These are phyloP conservation scores for Homarus gammarus DNA, from an alignment of 2,888 invertebrate species.

Conservation along the genomic window DNA sequence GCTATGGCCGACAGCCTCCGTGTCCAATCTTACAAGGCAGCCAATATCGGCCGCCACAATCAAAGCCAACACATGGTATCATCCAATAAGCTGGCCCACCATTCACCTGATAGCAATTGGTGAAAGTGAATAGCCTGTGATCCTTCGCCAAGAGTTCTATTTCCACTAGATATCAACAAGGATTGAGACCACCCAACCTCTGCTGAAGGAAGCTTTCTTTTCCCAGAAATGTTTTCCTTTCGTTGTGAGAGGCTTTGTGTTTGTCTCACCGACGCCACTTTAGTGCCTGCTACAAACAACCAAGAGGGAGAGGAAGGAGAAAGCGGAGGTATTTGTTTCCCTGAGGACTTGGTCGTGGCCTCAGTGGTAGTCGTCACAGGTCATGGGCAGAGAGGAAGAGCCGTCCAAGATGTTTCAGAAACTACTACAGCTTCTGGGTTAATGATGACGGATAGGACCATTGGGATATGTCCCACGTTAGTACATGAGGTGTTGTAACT, in stretches of 20 bases:
- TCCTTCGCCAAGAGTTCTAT: constrained; percentile 44
- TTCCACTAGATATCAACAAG: constrained; percentile 30
- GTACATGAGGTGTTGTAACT: no score
- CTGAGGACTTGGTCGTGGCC: not conserved
- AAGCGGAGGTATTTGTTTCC: not conserved
- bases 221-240: not conserved
- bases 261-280: not conserved
- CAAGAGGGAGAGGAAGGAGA: not conserved
- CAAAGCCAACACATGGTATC: constrained; percentile 43
- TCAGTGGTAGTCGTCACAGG: not conserved
- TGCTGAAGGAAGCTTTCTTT: not conserved
- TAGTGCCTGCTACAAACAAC: not conserved
- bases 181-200: not conserved
- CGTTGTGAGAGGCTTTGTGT: not conserved
- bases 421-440: no score
- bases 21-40: constrained; percentile 44
- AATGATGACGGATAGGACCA: no score
- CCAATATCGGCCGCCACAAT: constrained; percentile 52
- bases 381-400: not conserved
- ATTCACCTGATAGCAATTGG: constrained; percentile 45
- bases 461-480: no score
- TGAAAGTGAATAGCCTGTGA: constrained; percentile 52
- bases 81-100: constrained; percentile 51
- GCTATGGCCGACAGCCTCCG: not conserved
- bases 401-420: no score